Base-by-base conservation (phyloP, 2,113 vertebrate genomes). In the Eubucco bourcierii region DNA sequence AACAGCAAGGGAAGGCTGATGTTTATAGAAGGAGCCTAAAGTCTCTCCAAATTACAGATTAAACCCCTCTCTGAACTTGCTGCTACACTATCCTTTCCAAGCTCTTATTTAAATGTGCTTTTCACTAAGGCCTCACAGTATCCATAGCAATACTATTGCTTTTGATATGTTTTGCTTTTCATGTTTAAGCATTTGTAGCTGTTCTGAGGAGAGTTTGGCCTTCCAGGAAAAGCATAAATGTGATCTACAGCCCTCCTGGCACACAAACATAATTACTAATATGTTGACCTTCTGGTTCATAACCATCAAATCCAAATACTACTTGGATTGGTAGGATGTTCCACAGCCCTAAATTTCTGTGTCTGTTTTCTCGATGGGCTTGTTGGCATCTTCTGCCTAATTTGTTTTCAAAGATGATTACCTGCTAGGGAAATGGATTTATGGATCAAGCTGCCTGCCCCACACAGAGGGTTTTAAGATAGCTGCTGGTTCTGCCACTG, bases 161-260 rank as follows among this genome's bases (percentile, higher is more conserved):
- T 92, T 65, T 68, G 65, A 80, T 79, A 50, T 4, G 58, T 75
- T 85, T 47, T 93, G 60, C 75, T 90, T 39, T 80, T 88, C 34
- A 18, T n/a, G 19, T 84, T 76, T 58, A 85, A 95, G 80, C 60
- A 87, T 82, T 53, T 91, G 78, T 82, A 74, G 87, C 56, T 84
- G 68, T 55, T 91, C 89, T 87, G 61, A 85, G 47, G 50, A 14
- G 13, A 78, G 58, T 75, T 92, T 76, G 80, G 70, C 84, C 70
- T 90, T 93, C 70, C 80, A 94, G 85, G 87, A 90, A 91, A 91
- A 12, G n/a, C 68, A 78, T 44, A 80, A 86, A 84, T 46, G 59
- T 88, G 93, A 95, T 81, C 73, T 80, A 91, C 46, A 72, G 50
- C 76, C 80, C 90, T 86, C 70, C 73, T 91, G 91, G 87, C 59